phyloP scores from a whole-genome alignment of 2,113 vertebrate genomes.

The Uropsilus gracilis region DNA sequence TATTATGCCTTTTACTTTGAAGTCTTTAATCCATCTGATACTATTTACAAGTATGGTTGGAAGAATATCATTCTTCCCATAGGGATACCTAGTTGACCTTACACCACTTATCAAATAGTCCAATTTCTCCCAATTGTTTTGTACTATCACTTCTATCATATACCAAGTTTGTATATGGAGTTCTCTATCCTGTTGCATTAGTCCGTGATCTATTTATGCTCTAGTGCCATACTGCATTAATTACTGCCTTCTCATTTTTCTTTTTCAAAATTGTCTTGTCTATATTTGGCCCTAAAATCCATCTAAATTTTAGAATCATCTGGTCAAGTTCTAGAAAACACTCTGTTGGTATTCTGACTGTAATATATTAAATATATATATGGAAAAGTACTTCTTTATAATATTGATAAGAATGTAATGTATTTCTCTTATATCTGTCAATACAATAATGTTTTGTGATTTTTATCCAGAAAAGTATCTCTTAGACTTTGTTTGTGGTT shows the following conservation, averaged over 20 bases:
- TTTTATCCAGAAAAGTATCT: neutral
- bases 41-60: neutral
- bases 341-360: neutral
- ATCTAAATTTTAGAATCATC: neutral
- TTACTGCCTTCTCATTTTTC: neutral
- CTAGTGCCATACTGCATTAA: neutral
- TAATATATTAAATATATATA: neutral
- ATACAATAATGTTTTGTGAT: neutral
- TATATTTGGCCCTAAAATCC: neutral
- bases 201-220: neutral
- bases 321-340: neutral
- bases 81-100: neutral
- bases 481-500: neutral
- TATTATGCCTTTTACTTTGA: constrained; percentile 17
- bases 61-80: neutral
- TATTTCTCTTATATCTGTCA: neutral
- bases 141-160: neutral
- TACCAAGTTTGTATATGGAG: neutral
- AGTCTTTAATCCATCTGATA: neutral
- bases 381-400: neutral
- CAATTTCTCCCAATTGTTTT: neutral
- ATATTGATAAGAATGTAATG: neutral
- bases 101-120: neutral
- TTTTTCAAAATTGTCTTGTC: neutral
- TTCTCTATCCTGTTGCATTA: neutral